Percentiles rank a stretch among this genome's conserved stretches.
Conservation (phyloP, 92 coral and sea anemone species). For the Porites cylindrica region DNA sequence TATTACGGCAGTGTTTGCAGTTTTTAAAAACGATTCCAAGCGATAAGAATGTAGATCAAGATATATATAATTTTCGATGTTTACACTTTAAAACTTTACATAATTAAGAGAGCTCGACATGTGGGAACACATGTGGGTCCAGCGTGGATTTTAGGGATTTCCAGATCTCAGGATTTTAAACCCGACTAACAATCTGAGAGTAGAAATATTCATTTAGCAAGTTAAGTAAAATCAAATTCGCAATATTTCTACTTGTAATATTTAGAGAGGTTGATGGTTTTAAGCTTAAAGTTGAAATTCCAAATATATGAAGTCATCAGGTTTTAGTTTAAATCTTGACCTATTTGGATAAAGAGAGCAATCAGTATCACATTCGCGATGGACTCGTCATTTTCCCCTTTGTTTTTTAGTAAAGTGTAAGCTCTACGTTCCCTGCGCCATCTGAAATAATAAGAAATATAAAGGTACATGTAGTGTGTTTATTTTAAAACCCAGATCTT, state of each 20-base stretch:
- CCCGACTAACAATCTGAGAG: neutral
- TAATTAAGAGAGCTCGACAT: neutral
- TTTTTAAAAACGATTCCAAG: no score
- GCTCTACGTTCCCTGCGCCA: neutral
- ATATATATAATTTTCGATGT: neutral
- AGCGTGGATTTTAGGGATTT: neutral
- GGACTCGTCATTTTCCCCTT: neutral
- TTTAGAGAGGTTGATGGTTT: neutral
- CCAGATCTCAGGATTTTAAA: neutral
- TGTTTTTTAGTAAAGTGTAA: neutral
- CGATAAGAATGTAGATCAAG: no score
- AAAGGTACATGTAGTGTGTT: no score
- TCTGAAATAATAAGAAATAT: neutral
- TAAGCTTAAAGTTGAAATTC: neutral
- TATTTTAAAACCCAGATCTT: no score
- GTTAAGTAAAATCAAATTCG: neutral
- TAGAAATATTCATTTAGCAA: neutral
- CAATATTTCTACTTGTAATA: no score
- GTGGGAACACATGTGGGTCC: neutral
- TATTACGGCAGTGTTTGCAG: no score
- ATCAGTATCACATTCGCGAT: neutral
- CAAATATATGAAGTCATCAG: constrained; percentile 18
- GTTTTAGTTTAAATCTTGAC: neutral
- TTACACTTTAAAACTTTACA: neutral
- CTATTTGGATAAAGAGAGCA: neutral